Percentiles rank a stretch among this genome's conserved stretches.
These are phyloP conservation scores for Drosophila triauraria DNA, from an alignment of 1,140 invertebrate species.

Conservation along the genomic window DNA sequence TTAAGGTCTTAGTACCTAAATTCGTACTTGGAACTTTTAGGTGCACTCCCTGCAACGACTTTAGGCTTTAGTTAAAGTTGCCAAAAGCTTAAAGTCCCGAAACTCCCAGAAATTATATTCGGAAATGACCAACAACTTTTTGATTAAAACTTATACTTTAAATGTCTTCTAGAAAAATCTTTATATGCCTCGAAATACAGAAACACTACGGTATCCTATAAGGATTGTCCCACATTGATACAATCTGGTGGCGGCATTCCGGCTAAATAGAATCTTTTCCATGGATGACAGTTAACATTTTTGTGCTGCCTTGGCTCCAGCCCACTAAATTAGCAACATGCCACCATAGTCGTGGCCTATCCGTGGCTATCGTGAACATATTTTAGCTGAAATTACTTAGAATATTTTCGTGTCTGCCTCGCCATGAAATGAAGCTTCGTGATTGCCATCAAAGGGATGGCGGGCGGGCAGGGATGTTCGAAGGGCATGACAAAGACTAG, in stretches of 20 bases:
- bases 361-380: conserved; percentile 47
- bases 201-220: neutral
- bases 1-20: too few relatives aligned
- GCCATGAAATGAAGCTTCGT: conserved; percentile 44
- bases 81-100: too few relatives aligned
- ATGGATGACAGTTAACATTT: conserved; percentile 31
- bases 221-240: neutral
- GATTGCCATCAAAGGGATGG: conserved; percentile 45
- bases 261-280: conserved; percentile 17
- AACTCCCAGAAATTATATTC: too few relatives aligned
- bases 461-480: neutral
- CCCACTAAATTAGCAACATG: conserved; percentile 57
- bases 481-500: conserved; percentile 17
- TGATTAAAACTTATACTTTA: neutral
- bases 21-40: too few relatives aligned
- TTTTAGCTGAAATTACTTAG: conserved; percentile 53
- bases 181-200: too few relatives aligned
- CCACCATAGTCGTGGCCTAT: conserved; percentile 36
- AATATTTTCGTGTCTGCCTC: conserved; percentile 55
- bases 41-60: too few relatives aligned
- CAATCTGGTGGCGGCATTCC: conserved; percentile 12
- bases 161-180: neutral
- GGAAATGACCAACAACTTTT: too few relatives aligned
- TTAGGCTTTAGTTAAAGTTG: too few relatives aligned
- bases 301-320: conserved; percentile 10